Conservation (phyloP, 1,140 invertebrate species). For the Psix sp. region DNA sequence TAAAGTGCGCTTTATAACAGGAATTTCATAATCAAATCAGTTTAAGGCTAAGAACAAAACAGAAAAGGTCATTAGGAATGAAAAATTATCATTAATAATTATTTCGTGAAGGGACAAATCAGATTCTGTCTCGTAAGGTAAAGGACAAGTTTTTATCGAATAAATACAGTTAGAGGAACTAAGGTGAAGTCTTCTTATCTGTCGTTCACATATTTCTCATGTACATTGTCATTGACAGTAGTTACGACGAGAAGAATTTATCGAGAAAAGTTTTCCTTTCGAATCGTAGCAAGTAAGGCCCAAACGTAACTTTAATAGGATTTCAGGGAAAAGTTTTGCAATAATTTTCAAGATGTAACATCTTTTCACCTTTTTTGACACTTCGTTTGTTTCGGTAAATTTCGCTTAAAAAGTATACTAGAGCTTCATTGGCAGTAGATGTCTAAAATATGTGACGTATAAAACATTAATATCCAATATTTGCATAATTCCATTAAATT, state of each 20-base stretch:
- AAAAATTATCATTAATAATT: slow-evolving; percentile 34
- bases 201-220: slow-evolving; percentile 25
- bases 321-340: slow-evolving; percentile 3
- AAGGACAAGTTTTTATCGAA: slow-evolving; percentile 19
- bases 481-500: slow-evolving; percentile 25
- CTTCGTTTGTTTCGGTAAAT: too few relatives aligned
- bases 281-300: slow-evolving; percentile 4
- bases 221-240: slow-evolving; percentile 29
- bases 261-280: slow-evolving; percentile 14
- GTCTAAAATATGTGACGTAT: too few relatives aligned
- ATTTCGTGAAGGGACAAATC: slow-evolving; percentile 8
- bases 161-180: slow-evolving; percentile 3
- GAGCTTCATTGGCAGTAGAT: too few relatives aligned
- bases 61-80: slow-evolving; percentile 40
- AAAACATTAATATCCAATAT: slow-evolving; percentile 17
- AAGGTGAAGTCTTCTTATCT: slow-evolving; percentile 10
- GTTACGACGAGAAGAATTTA: slow-evolving; percentile 20
- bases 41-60: slow-evolving; percentile 43
- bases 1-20: slow-evolving; percentile 48
- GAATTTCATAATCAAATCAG: slow-evolving; percentile 60
- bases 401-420: too few relatives aligned
- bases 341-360: neutral
- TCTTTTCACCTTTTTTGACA: too few relatives aligned
- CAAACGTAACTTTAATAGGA: slow-evolving; percentile 18
- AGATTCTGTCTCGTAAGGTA: slow-evolving; percentile 6